Conservation (phyloP, 2,888 invertebrate genomes). For the Coleophora deauratella region DNA sequence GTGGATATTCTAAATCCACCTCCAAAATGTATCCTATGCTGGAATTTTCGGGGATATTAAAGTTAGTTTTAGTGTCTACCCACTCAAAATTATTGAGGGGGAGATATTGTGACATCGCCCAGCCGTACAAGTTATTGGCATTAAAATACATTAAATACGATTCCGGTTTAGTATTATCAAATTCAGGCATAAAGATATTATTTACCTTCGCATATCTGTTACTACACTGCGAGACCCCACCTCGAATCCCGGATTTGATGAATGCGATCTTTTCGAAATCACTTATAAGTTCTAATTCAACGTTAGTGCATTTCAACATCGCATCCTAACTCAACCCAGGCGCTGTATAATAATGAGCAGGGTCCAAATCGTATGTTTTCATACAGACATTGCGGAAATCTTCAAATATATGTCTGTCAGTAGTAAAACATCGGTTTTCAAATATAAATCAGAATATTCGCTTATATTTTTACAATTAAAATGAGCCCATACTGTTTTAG, state of each 20-base stretch:
- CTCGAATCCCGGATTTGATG: constrained; percentile 16
- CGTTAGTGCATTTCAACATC: constrained; percentile 17
- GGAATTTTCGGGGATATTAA: constrained; percentile 11
- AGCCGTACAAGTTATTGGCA: constrained; percentile 35
- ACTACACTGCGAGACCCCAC: constrained; percentile 18
- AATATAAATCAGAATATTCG: constrained; percentile 29
- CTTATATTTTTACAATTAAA: constrained; percentile 21
- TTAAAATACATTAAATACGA: constrained; percentile 29
- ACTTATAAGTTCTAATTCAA: constrained; percentile 16
- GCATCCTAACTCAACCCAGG: constrained; percentile 24
- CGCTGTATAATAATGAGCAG: constrained; percentile 20
- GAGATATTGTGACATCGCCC: constrained; percentile 29
- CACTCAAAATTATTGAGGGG: constrained; percentile 28
- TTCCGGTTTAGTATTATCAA: constrained; percentile 14
- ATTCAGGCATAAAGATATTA: constrained; percentile 24
- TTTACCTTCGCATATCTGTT: constrained; percentile 28
- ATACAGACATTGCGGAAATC: constrained; percentile 27
- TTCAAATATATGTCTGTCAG: constrained; percentile 33
- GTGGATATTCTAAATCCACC: constrained; percentile 26
- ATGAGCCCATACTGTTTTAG: constrained; percentile 21
- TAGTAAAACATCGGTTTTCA: constrained; percentile 27
- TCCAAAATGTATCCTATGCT: constrained; percentile 21
- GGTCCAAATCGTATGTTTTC: constrained; percentile 19
- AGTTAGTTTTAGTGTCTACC: constrained; percentile 15
- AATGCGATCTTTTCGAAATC: constrained; percentile 16